Percentiles rank a stretch among this genome's conserved stretches.
These are phyloP conservation scores for Parazoanthus darwini DNA, from an alignment of 92 coral and sea anemone species.

Conservation along the genomic window DNA sequence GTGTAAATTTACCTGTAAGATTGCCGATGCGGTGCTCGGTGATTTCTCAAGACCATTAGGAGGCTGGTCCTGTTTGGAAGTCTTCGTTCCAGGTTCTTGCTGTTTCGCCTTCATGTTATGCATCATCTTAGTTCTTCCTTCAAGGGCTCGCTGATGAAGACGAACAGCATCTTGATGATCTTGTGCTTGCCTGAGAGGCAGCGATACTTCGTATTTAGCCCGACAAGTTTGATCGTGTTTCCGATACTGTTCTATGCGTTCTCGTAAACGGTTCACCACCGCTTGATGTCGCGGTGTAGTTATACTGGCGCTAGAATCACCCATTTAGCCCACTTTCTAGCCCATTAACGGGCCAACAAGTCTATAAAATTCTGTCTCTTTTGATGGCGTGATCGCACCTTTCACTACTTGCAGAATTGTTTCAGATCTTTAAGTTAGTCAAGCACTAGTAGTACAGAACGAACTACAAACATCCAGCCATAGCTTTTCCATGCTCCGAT, in stretches of 20 bases:
- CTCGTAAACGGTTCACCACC: constrained; percentile 87
- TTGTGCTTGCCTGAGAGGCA: constrained; percentile 71
- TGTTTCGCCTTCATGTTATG: constrained; percentile 65
- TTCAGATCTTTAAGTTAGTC: constrained; percentile 35
- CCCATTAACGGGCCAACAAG: constrained; percentile 29
- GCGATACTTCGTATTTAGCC: constrained; percentile 79
- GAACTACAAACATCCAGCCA: constrained; percentile 45
- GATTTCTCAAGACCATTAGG: constrained; percentile 79
- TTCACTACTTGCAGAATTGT: constrained; percentile 29
- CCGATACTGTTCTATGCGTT: constrained; percentile 82
- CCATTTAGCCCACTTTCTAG: constrained; percentile 53
- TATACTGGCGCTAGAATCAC: constrained; percentile 74
- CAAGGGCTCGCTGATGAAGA: constrained; percentile 77
- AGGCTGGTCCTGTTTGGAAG: constrained; percentile 72
- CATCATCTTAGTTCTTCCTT: constrained; percentile 65
- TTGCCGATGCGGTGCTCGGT: constrained; percentile 68
- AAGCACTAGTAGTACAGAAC: background rate
- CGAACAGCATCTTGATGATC: constrained; percentile 76
- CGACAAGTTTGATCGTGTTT: constrained; percentile 80
- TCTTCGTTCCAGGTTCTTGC: constrained; percentile 69
- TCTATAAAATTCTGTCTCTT: background rate
- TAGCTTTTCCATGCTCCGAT: constrained; percentile 57
- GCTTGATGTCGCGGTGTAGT: constrained; percentile 85
- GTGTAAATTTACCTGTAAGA: constrained; percentile 72
- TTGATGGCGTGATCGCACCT: constrained; percentile 2